These are phyloP conservation scores for Eucera pruinosa DNA, from an alignment of 2,888 invertebrate genomes.

Conservation along the genomic window DNA sequence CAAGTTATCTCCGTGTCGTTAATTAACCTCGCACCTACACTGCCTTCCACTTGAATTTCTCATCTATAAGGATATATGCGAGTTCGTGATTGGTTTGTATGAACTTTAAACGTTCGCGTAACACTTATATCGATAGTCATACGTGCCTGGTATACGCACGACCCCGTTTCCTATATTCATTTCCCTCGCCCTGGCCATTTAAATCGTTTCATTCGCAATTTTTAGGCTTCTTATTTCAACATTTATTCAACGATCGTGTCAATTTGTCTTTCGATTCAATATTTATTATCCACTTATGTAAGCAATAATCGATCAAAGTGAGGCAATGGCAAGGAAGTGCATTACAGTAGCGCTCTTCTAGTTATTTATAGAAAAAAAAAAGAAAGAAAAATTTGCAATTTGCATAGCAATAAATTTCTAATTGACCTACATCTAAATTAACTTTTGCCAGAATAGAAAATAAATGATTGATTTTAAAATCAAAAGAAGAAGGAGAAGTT, in stretches of 20 bases:
- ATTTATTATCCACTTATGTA: background rate
- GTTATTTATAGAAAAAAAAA: background rate
- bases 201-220: background rate
- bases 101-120: slow-evolving; percentile 27
- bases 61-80: slow-evolving; percentile 6
- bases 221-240: background rate
- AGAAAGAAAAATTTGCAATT: too few species aligned
- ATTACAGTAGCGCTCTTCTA: background rate
- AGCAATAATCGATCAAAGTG: background rate
- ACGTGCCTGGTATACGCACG: background rate
- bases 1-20: slow-evolving; percentile 26
- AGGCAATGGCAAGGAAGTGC: too few species aligned
- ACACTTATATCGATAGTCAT: slow-evolving; percentile 22
- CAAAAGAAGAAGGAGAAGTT: too few species aligned
- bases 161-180: slow-evolving; percentile 11
- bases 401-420: background rate
- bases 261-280: slow-evolving; percentile 9
- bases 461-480: too few species aligned
- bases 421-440: background rate
- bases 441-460: too few species aligned
- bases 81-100: slow-evolving; percentile 13
- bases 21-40: slow-evolving; percentile 41
- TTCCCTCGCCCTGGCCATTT: slow-evolving; percentile 1
- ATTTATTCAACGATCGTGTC: background rate
- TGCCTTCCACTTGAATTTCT: slow-evolving; percentile 19